Base-by-base conservation (phyloP, 37 sponge, comb jelly and placozoan genomes). In the Ianthella basta region DNA sequence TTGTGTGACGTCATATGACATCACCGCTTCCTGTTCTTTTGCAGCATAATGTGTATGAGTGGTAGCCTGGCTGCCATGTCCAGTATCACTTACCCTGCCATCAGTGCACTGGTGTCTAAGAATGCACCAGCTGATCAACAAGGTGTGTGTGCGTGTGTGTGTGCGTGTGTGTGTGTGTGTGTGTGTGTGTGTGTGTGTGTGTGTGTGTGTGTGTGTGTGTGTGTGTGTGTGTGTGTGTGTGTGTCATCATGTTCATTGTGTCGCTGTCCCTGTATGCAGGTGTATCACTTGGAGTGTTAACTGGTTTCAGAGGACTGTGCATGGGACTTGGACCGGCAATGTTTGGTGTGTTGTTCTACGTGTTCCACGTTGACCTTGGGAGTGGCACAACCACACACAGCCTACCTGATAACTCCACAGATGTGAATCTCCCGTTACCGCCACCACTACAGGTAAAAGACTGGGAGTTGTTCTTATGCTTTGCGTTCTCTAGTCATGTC, bases 321-420 rank as follows among this genome's bases (percentile, higher is more conserved):
- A 96, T 86, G 23, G 97, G 97, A 24, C 83, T 96, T 0, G 97
- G 97, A 6, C 97, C 97, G 19, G 97, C 97, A 23, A 13, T 90
- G 63, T 96, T 87, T 61, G 97, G 97, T 0, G 80, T 91, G 33
- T 75, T 96, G n/a, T 96, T 96, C 82, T 91, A 86, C 86, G 39
- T 93, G 33, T 89, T 87, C 65, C 85, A 96, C 64, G 91, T 96
- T 1, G 86, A 91, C 56, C 56, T 96, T 65, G 82, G 77, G 0
- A 88, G 85, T 23, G 15, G 6, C 36, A 50, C 33, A 24, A 41
- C 78, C 8, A n/a, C 64, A 13, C 12, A 13, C 24, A 61, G 64
- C 24, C 23, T 72, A 8, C 21, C 4, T 13, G 13, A 8, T 8
- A 29, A 29, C 66, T 30, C 66, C 29, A 25, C 33, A 35, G 12